phyloP scores from a whole-genome alignment of 2,113 vertebrate species.

The Pampusana beccarii region DNA sequence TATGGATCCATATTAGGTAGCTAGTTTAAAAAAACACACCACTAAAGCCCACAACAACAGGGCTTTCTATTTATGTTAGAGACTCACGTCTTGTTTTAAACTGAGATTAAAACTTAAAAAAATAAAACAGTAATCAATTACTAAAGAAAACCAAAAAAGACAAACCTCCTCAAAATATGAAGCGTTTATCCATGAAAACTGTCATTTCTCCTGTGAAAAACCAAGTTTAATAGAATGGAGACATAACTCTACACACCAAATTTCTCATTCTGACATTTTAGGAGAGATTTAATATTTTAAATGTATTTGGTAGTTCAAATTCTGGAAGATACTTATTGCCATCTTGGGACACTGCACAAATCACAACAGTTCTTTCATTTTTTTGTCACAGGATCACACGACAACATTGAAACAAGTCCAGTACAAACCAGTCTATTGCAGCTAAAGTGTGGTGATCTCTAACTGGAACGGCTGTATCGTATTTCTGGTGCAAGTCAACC shows the following conservation, averaged over 20 bases:
- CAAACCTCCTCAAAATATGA: background rate
- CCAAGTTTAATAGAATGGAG: background rate
- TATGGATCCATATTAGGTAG: background rate
- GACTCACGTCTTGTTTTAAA: background rate
- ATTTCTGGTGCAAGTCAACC: background rate
- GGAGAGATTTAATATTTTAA: background rate
- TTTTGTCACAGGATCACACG: background rate
- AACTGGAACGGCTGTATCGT: background rate
- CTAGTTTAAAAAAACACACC: background rate
- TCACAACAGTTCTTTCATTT: background rate
- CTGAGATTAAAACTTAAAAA: background rate
- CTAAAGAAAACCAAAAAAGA: background rate
- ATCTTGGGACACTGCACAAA: background rate
- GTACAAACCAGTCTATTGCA: background rate
- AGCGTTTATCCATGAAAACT: background rate
- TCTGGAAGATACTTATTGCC: background rate
- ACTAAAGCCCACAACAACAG: background rate
- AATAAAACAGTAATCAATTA: background rate
- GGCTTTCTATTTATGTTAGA: background rate
- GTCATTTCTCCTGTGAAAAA: background rate
- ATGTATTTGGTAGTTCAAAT: background rate
- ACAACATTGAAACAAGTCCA: background rate
- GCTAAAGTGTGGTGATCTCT: accelerated
- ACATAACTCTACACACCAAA: background rate
- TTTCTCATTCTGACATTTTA: background rate